Evolutionary conservation across 2,113 vertebrate genomes (phyloP).

Genomic region (Rhagologus leucostigma): DNA sequence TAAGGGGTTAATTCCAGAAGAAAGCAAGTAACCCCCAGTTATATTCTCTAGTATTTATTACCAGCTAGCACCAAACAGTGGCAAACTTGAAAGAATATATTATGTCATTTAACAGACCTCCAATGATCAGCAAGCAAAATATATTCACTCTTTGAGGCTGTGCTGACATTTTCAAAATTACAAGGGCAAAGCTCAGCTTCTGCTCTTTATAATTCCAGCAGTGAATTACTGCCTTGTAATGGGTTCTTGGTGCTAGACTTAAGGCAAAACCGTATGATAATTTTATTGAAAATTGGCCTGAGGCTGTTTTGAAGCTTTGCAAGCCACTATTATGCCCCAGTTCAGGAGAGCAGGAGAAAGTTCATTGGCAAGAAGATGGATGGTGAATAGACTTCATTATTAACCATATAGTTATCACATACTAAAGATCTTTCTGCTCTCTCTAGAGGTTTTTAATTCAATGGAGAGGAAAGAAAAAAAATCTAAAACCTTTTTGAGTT

Average conservation of each 20-base stretch:
- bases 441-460: neutral
- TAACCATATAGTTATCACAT: neutral
- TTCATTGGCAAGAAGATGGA: neutral
- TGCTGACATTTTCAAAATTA: slow-evolving; percentile 49
- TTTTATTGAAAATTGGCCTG: slow-evolving; percentile 31
- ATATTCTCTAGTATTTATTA: neutral
- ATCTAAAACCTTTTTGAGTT: neutral
- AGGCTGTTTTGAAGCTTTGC: slow-evolving; percentile 43
- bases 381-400: neutral
- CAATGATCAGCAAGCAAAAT: slow-evolving; percentile 16
- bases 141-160: slow-evolving; percentile 5
- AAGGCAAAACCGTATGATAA: slow-evolving; percentile 15
- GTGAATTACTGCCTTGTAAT: slow-evolving; percentile 36
- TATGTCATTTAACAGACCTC: slow-evolving; percentile 16
- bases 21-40: neutral
- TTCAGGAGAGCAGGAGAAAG: slow-evolving; percentile 1
- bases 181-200: slow-evolving; percentile 47
- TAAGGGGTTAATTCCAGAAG: slow-evolving; percentile 8
- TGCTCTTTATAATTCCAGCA: slow-evolving; percentile 43
- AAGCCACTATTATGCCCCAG: neutral
- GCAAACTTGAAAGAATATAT: slow-evolving; percentile 11
- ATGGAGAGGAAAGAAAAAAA: neutral
- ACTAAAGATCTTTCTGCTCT: neutral
- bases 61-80: slow-evolving; percentile 4
- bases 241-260: slow-evolving; percentile 11